phyloP scores from a whole-genome alignment of 1,140 invertebrate species.

The Fopius arisanus region DNA sequence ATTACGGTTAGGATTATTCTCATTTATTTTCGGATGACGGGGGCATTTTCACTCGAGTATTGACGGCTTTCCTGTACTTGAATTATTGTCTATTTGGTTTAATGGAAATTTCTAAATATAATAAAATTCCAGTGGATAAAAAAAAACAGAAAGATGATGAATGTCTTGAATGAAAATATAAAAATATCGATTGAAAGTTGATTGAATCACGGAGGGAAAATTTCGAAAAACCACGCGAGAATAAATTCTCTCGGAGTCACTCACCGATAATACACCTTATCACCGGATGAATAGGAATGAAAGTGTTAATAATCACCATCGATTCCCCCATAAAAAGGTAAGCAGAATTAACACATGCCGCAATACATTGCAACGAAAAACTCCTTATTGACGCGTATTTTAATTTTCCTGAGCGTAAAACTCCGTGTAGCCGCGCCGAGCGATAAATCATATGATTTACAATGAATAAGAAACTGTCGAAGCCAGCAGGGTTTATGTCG shows the following conservation, averaged over 20 bases:
- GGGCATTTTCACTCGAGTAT: background rate
- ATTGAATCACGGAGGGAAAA: too few species aligned
- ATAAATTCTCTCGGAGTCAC: background rate
- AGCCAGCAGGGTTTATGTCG: background rate
- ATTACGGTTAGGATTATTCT: constrained; percentile 26
- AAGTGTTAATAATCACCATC: background rate
- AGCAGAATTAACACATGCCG: background rate
- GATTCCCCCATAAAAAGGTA: background rate
- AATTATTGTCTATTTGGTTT: background rate
- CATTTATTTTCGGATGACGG: constrained; percentile 2
- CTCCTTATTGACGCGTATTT: constrained; percentile 3
- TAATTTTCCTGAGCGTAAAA: background rate
- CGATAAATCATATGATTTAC: constrained; percentile 16
- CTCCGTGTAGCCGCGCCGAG: background rate
- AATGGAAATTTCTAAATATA: background rate
- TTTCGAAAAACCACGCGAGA: too few species aligned
- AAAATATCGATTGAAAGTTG: too few species aligned
- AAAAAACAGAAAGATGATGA: too few species aligned
- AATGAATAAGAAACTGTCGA: constrained; percentile 12
- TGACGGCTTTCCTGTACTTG: background rate
- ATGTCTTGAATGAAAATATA: background rate
- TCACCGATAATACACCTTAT: background rate
- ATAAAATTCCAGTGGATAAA: too few species aligned
- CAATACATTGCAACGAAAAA: constrained; percentile 4
- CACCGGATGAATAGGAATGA: background rate